Percentiles rank a stretch among this genome's conserved stretches.
Evolutionary conservation across 1,140 invertebrate species (phyloP).

Genomic region (Neodiprion fabricii): DNA sequence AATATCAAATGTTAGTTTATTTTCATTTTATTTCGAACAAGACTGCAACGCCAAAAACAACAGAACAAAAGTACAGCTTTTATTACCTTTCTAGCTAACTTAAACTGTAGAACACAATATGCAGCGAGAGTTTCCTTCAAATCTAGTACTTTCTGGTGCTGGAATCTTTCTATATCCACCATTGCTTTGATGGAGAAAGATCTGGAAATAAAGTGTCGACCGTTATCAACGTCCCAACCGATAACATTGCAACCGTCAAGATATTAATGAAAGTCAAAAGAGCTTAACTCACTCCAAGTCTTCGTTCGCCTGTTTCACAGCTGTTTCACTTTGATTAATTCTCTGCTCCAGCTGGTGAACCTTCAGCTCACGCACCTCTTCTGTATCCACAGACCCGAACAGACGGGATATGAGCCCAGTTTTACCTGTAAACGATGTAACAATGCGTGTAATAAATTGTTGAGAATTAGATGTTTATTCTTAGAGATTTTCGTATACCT

Average conservation of each 20-base stretch:
- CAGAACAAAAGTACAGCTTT: constrained; percentile 5
- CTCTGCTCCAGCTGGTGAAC: constrained; percentile 75
- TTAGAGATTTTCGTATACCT: constrained; percentile 44
- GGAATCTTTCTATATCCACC: constrained; percentile 79
- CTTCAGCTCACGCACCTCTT: constrained; percentile 79
- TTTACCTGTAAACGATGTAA: constrained; percentile 63
- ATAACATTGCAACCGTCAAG: constrained; percentile 9
- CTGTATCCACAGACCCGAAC: constrained; percentile 81
- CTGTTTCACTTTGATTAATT: constrained; percentile 69
- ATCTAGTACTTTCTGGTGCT: constrained; percentile 79
- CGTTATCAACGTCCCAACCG: constrained; percentile 12
- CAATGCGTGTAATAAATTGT: constrained; percentile 15
- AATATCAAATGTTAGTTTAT: constrained; percentile 31
- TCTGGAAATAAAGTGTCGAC: constrained; percentile 61
- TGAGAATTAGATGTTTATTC: constrained; percentile 19
- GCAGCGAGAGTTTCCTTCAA: constrained; percentile 77
- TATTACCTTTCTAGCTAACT: constrained; percentile 79
- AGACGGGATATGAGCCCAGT: constrained; percentile 73
- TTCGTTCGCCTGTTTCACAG: constrained; percentile 66
- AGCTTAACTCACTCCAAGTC: constrained; percentile 67
- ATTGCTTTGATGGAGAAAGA: constrained; percentile 76
- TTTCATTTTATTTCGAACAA: no score
- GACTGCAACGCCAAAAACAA: no score
- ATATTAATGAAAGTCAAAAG: constrained; percentile 14
- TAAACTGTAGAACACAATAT: constrained; percentile 80